Base-by-base conservation (phyloP, 2,797 vertebrate genomes). In the Cirrhinus mrigala region DNA sequence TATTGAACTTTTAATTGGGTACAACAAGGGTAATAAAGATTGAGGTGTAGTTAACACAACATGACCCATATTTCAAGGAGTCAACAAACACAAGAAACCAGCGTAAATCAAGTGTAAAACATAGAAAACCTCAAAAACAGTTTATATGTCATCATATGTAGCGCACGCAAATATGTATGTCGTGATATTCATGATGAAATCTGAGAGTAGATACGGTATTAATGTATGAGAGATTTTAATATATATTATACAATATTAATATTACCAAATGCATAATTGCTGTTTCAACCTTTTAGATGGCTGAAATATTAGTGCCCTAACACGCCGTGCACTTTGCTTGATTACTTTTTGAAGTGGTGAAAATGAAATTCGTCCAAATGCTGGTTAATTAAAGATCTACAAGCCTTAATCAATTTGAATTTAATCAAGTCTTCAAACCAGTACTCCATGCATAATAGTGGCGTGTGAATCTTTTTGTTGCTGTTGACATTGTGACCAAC, bases 331-430 rank as follows among this genome's bases (percentile, higher is more conserved):
- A 27, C 22, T 60, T 62, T 60, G 8, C 76, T 27, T 60, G 0
- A 60, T 44, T 18, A 60, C n/a, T 11, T 78, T 60, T 78, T 60
- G 5, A 62, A 62, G 37, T 1, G 29, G 50, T 76, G 74, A 56
- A 33, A 18, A 58, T n/a, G 52, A 56, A 52, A 56, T 37, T n/a
- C 2, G 0, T 46, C 56, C 37, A 12, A 62, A 79, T 46, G n/a
- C n/a, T 46, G 58, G n/a, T 62, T 79, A 79, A 78, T 78, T 78
- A 27, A 79, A 64, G 9, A 64, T n/a, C 76, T 46, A n/a, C n/a
- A 44, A 78, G 33, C 52, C 15, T 78, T 78, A 78, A 62, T 62
- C 56, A 24, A 46, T 27, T 27, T 18, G 4, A 46, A 56, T 54
- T 50, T 52, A 75, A 75, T 54, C 48, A 76, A n/a, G 52, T 40